These are phyloP conservation scores for Drosophila subsilvestris DNA, from an alignment of 2,888 invertebrate genomes.

Conservation along the genomic window DNA sequence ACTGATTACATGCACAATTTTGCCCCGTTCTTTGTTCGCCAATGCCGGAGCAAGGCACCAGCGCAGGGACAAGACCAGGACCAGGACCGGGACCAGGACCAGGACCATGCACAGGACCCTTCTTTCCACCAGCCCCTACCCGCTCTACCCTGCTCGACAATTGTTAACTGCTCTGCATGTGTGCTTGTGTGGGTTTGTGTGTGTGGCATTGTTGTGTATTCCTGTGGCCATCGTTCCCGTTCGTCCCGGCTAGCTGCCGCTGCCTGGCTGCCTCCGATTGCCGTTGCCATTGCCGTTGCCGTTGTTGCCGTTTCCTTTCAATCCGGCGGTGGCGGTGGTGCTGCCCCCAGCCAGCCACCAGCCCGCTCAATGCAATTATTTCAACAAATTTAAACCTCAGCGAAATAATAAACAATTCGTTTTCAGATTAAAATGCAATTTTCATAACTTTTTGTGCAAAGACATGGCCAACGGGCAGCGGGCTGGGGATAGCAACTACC, in stretches of 20 bases:
- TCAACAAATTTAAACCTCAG: constrained; percentile 79
- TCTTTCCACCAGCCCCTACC: background rate
- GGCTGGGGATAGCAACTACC: background rate
- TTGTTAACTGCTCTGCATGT: constrained; percentile 57
- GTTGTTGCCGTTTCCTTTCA: constrained; percentile 62
- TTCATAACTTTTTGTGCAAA: constrained; percentile 67
- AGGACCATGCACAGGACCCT: constrained; percentile 22
- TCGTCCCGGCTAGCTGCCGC: constrained; percentile 32
- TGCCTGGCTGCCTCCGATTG: constrained; percentile 63
- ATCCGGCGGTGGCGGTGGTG: constrained; percentile 19
- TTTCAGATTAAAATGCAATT: constrained; percentile 79
- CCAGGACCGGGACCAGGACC: constrained; percentile 25
- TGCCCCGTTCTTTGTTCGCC: constrained; percentile 70
- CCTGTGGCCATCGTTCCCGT: constrained; percentile 60
- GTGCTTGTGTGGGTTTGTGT: constrained; percentile 30
- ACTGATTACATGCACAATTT: constrained; percentile 79
- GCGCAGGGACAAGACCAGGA: constrained; percentile 40
- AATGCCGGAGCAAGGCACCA: constrained; percentile 43
- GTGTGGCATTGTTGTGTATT: constrained; percentile 59
- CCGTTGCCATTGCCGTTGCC: constrained; percentile 43
- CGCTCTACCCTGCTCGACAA: constrained; percentile 45
- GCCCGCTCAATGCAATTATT: constrained; percentile 67
- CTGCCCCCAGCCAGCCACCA: constrained; percentile 14
- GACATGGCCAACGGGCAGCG: constrained; percentile 37
- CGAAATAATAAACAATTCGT: constrained; percentile 79